Evolutionary conservation across 2,888 invertebrate genomes (phyloP).

Genomic region (Cosmia pyralina): DNA sequence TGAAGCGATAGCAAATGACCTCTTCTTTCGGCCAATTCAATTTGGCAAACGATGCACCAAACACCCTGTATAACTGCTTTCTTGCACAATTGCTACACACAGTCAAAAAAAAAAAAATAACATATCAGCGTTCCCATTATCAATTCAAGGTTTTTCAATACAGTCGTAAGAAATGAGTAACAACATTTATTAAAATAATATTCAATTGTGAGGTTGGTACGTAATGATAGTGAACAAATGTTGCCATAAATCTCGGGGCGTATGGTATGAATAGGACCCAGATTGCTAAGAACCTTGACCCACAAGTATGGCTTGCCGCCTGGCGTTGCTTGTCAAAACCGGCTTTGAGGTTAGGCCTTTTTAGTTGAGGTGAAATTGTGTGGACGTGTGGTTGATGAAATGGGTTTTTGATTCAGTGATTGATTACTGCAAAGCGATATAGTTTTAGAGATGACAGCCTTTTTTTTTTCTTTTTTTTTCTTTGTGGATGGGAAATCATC

Average conservation of each 20-base stretch:
- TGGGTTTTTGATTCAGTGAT: neutral
- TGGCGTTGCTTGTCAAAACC: conserved; percentile 47
- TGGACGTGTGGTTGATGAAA: neutral
- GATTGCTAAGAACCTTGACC: conserved; percentile 67
- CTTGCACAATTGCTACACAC: neutral
- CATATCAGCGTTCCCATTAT: conserved; percentile 59
- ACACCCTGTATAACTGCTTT: too few species aligned
- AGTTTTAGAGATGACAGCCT: too few species aligned
- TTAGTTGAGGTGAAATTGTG: conserved; percentile 26
- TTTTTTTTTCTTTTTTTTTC: too few species aligned
- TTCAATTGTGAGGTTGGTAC: conserved; percentile 80
- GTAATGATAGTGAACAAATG: conserved; percentile 78
- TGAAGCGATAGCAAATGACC: too few species aligned
- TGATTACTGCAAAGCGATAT: neutral
- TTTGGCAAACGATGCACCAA: too few species aligned
- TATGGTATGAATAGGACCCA: conserved; percentile 68
- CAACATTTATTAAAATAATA: conserved; percentile 79
- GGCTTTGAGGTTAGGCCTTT: conserved; percentile 47
- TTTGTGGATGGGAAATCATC: too few species aligned
- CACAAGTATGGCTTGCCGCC: conserved; percentile 44
- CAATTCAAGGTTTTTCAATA: conserved; percentile 74
- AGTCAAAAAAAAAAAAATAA: conserved; percentile 45
- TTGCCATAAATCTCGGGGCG: conserved; percentile 82
- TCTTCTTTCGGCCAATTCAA: too few species aligned
- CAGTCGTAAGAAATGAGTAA: conserved; percentile 65